phyloP scores from a whole-genome alignment of 53 echinoderm and acorn worm species.

The Antedon mediterranea region DNA sequence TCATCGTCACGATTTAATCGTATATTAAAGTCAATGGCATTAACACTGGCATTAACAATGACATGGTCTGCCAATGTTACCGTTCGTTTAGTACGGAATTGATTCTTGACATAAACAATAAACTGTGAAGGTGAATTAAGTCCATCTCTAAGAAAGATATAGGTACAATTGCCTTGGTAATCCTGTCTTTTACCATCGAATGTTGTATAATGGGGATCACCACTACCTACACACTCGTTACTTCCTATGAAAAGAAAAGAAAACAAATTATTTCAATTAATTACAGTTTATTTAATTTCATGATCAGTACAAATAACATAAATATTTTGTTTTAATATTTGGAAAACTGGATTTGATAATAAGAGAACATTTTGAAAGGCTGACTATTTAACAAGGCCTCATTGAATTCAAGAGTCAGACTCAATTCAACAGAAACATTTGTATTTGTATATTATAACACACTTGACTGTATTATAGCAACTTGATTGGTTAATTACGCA shows the following conservation, averaged over 20 bases:
- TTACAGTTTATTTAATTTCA: no score
- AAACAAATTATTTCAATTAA: no score
- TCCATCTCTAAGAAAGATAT: slow-evolving; percentile 2
- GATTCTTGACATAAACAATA: slow-evolving; percentile 7
- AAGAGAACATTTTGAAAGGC: no score
- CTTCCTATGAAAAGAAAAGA: slow-evolving; percentile 1
- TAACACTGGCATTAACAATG: background rate
- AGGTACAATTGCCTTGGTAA: slow-evolving; percentile 12
- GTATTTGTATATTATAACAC: no score
- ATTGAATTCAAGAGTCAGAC: no score
- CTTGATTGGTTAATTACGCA: no score
- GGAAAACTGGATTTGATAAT: no score
- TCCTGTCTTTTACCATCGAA: slow-evolving; percentile 12
- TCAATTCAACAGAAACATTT: no score
- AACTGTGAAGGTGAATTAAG: background rate
- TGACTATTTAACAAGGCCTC: no score
- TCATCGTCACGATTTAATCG: background rate
- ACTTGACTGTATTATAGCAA: no score
- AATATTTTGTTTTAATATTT: no score
- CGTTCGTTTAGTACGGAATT: background rate
- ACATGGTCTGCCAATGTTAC: slow-evolving; percentile 8
- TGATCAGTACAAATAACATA: no score
- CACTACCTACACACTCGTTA: background rate
- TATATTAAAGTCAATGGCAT: background rate
- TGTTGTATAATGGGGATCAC: slow-evolving; percentile 13